These are phyloP conservation scores for Abscondita cerata DNA, from an alignment of 2,888 invertebrate genomes.

Conservation along the genomic window DNA sequence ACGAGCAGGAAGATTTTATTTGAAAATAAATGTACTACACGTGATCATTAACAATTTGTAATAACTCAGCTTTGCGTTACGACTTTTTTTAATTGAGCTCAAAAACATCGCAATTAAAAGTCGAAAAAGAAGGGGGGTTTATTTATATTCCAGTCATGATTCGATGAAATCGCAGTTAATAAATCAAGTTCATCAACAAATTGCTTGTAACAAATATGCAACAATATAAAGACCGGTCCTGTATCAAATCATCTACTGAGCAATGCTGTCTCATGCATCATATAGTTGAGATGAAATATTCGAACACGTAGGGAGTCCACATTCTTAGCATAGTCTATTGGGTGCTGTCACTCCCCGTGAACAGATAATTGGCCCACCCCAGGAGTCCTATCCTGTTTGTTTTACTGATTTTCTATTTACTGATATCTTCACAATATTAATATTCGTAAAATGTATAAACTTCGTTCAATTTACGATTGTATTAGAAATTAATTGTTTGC, in stretches of 20 bases:
- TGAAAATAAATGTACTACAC: conserved; percentile 20
- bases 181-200: conserved; percentile 34
- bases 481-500: background rate
- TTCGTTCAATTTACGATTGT: background rate
- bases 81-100: too few relatives aligned
- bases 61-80: conserved; percentile 3
- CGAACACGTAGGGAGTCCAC: conserved; percentile 54
- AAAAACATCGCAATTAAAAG: too few relatives aligned
- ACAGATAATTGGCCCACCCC: conserved; percentile 63
- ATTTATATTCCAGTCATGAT: conserved; percentile 17
- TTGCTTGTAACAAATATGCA: conserved; percentile 25
- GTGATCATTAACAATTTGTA: conserved; percentile 18
- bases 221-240: conserved; percentile 31
- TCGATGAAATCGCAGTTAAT: conserved; percentile 18
- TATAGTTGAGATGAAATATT: conserved; percentile 41
- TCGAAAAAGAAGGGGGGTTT: too few relatives aligned
- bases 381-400: conserved; percentile 59
- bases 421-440: conserved; percentile 22
- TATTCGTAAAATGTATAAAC: conserved; percentile 7
- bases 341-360: conserved; percentile 60
- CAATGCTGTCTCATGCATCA: conserved; percentile 51
- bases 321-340: conserved; percentile 55
- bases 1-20: conserved; percentile 48
- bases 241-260: conserved; percentile 50
- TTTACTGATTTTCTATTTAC: conserved; percentile 43